These are phyloP conservation scores for Grammomys dolichurus DNA, from an alignment of 2,113 vertebrate species.

Conservation along the genomic window DNA sequence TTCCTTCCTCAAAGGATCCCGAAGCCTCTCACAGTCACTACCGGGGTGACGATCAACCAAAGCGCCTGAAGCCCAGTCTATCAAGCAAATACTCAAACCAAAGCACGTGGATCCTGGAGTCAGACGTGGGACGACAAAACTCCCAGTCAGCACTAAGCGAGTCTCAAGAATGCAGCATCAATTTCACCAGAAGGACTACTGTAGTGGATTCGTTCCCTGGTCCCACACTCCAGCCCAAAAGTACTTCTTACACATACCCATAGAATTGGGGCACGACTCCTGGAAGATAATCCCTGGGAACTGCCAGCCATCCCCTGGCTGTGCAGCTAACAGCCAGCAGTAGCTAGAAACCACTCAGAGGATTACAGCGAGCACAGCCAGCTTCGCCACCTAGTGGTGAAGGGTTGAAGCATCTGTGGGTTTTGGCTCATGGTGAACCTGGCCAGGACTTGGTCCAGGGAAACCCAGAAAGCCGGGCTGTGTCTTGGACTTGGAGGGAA, in stretches of 20 bases:
- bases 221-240: background rate
- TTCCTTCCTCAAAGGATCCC: background rate
- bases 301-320: background rate
- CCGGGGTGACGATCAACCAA: background rate
- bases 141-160: background rate
- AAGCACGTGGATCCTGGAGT: too few species aligned
- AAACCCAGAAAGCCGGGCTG: rapidly evolving
- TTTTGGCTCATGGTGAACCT: rapidly evolving
- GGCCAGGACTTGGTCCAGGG: background rate
- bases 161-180: background rate
- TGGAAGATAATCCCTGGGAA: background rate
- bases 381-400: constrained; percentile 18
- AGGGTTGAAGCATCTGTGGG: background rate
- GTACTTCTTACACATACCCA: too few species aligned
- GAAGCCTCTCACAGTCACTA: background rate
- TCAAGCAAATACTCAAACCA: background rate
- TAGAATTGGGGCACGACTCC: background rate
- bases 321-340: background rate
- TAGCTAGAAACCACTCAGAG: too few species aligned
- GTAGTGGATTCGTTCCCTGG: too few species aligned
- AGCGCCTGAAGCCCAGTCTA: background rate
- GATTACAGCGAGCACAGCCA: rapidly evolving
- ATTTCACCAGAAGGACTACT: background rate
- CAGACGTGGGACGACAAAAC: too few species aligned
- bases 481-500: background rate